Percentiles rank a stretch among this genome's conserved stretches.
Conservation (phyloP, 1,140 invertebrate species). For the Tribolium madens region DNA sequence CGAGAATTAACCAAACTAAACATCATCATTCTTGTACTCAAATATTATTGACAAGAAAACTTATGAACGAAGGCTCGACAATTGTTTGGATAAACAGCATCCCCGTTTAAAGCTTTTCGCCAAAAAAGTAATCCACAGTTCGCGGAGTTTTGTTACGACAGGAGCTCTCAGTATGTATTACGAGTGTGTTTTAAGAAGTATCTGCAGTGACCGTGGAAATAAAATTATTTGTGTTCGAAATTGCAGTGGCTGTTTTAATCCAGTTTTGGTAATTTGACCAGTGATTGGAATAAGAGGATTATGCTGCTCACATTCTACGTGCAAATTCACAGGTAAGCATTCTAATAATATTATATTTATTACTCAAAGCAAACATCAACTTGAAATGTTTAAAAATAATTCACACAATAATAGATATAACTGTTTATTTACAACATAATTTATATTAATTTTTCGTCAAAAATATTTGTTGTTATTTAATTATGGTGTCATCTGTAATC, state of each 20-base stretch:
- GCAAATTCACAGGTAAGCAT: constrained; percentile 5
- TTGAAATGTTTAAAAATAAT: background rate
- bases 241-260: background rate
- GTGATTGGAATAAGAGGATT: background rate
- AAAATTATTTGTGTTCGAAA: background rate
- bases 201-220: background rate
- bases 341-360: background rate
- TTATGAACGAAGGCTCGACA: background rate
- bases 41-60: constrained; percentile 16
- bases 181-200: background rate
- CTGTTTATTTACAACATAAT: background rate
- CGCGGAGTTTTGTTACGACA: background rate
- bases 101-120: too few species aligned
- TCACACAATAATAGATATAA: background rate
- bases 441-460: background rate
- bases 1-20: constrained; percentile 8
- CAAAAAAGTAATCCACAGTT: constrained; percentile 20
- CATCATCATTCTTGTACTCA: constrained; percentile 14
- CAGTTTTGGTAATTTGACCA: background rate
- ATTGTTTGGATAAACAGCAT: constrained; percentile 19
- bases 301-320: background rate
- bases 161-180: background rate
- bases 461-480: background rate
- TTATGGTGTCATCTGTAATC: background rate
- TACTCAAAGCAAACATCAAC: background rate